These are phyloP conservation scores for Aurelia aurita complex sp. Pacific DNA, from an alignment of 30 jellyfish, hydroid and myxozoan genomes.

Conservation along the genomic window DNA sequence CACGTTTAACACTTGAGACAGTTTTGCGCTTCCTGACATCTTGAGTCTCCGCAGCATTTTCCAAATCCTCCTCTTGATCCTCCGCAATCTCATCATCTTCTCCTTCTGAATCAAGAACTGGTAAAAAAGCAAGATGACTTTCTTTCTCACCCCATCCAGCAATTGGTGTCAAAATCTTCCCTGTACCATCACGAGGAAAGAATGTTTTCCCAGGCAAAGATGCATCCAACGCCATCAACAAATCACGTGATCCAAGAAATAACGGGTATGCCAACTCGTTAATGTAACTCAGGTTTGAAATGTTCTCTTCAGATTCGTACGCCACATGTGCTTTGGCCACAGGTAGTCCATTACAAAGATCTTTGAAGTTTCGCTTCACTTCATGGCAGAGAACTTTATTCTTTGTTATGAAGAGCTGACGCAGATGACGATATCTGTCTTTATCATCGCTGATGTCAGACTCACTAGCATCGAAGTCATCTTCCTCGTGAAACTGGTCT, in stretches of 20 bases:
- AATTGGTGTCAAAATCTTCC: constrained; percentile 52
- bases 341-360: constrained; percentile 62
- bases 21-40: not conserved
- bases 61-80: constrained; percentile 9
- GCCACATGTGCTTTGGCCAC: constrained; percentile 21
- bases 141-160: constrained; percentile 92
- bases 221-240: constrained; percentile 76
- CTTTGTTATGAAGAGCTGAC: constrained; percentile 87
- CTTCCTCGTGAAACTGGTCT: constrained; percentile 8
- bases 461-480: not conserved
- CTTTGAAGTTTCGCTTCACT: constrained; percentile 73
- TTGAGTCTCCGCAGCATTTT: constrained; percentile 15
- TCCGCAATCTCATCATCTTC: constrained; percentile 57
- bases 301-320: not conserved
- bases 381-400: constrained; percentile 80
- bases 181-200: constrained; percentile 61
- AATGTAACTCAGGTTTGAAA: constrained; percentile 16
- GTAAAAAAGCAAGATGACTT: constrained; percentile 60
- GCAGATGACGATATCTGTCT: constrained; percentile 68
- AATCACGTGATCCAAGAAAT: constrained; percentile 75
- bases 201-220: constrained; percentile 76
- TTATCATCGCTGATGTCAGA: constrained; percentile 9
- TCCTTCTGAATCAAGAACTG: constrained; percentile 59
- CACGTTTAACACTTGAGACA: constrained; percentile 26
- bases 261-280: constrained; percentile 56